phyloP scores from a whole-genome alignment of 2,113 vertebrate genomes.

The Sigmodon hispidus region DNA sequence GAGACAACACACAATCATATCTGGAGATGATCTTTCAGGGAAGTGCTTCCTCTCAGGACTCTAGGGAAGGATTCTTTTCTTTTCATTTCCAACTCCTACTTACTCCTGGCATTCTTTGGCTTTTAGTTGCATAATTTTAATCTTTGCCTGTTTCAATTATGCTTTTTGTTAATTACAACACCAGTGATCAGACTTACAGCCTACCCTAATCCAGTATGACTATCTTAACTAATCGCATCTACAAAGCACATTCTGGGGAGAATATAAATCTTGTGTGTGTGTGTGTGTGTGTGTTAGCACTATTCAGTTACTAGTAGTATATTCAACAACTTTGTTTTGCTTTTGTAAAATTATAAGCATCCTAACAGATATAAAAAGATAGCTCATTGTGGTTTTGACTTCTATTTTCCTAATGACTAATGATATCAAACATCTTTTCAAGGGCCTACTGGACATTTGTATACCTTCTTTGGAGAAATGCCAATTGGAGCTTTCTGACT shows the following conservation, averaged over 20 bases:
- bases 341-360: neutral
- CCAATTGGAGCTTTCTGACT: neutral
- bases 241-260: constrained; percentile 4
- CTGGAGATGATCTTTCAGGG: neutral
- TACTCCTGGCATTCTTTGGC: neutral
- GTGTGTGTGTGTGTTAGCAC: too few relatives aligned
- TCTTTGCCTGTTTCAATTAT: neutral
- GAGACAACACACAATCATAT: neutral
- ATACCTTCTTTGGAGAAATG: neutral
- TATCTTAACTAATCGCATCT: neutral
- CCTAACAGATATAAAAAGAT: neutral
- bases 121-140: neutral
- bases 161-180: neutral
- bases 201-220: neutral
- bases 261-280: neutral
- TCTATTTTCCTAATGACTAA: neutral
- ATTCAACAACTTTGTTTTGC: neutral
- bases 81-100: neutral
- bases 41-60: neutral
- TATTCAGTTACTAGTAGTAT: neutral
- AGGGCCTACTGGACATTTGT: neutral
- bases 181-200: neutral
- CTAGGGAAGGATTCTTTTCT: neutral
- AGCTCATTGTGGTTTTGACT: neutral
- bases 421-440: neutral